A percentile compares a stretch with the other conserved stretches of the same genome.
phyloP scores from a whole-genome alignment of 2,888 invertebrate genomes.

The Terebella lapidaria region DNA sequence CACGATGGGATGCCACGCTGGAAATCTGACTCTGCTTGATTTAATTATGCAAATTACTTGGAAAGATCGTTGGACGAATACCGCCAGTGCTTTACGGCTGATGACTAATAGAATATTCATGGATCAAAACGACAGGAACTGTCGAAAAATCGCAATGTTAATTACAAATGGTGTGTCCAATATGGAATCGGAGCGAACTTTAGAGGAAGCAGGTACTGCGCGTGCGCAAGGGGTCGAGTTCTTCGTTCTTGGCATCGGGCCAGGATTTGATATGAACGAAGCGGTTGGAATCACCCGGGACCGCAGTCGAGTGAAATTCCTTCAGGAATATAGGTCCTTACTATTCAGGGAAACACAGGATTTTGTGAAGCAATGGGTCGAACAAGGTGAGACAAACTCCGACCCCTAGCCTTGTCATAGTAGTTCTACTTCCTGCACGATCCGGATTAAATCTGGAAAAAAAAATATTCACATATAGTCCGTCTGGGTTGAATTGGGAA shows the following conservation, averaged over 20 bases:
- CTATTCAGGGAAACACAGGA: background rate
- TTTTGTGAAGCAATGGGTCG: background rate
- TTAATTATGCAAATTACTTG: background rate
- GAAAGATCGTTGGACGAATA: background rate
- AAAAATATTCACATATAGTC: no score
- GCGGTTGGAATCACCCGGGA: background rate
- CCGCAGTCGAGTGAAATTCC: background rate
- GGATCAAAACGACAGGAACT: background rate
- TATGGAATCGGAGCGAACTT: background rate
- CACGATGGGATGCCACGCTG: background rate
- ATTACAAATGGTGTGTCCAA: background rate
- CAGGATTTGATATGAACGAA: background rate
- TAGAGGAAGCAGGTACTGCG: background rate
- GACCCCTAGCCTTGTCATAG: no score
- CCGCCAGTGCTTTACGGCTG: background rate
- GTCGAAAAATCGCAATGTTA: background rate
- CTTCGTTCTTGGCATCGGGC: background rate
- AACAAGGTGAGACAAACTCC: no score
- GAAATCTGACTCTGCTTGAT: background rate
- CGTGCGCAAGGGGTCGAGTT: background rate
- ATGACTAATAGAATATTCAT: no score
- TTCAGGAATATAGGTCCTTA: background rate
- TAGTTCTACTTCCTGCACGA: background rate
- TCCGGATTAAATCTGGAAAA: no score
- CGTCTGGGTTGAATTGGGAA: no score